These are phyloP conservation scores for Sphecodes monilicornis DNA, from an alignment of 2,888 invertebrate genomes.

Conservation along the genomic window DNA sequence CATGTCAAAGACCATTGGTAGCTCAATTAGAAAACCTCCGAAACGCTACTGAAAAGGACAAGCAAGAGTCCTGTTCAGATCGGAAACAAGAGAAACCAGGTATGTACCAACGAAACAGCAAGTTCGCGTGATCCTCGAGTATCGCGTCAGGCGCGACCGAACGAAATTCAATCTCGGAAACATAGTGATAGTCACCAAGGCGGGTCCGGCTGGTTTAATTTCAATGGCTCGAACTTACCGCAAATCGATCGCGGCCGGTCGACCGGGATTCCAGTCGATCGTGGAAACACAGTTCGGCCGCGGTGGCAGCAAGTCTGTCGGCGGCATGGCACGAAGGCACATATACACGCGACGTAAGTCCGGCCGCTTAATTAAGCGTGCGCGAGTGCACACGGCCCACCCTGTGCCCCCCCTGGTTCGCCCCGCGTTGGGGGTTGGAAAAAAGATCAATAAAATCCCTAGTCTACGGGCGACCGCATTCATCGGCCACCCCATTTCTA, in stretches of 20 bases:
- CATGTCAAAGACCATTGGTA: neutral
- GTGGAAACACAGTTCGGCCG: constrained; percentile 48
- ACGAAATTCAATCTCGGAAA: constrained; percentile 38
- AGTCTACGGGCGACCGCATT: constrained; percentile 82
- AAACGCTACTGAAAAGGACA: neutral
- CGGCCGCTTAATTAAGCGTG: constrained; percentile 73
- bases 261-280: constrained; percentile 47
- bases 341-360: constrained; percentile 60
- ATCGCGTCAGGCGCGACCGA: constrained; percentile 18
- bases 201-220: constrained; percentile 43
- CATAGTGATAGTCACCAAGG: constrained; percentile 3
- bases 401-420: constrained; percentile 6
- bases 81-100: neutral
- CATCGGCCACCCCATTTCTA: constrained; percentile 81
- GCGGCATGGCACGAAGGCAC: neutral
- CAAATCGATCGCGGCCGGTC: constrained; percentile 57
- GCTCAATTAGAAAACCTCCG: neutral
- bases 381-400: constrained; percentile 55
- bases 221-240: constrained; percentile 46
- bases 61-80: neutral
- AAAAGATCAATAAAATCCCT: constrained; percentile 83
- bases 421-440: constrained; percentile 65
- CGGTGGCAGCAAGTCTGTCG: constrained; percentile 7
- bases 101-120: neutral
- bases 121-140: neutral